Evolutionary conservation across 1,140 invertebrate genomes (phyloP).

Genomic region (Drosophila parvula): DNA sequence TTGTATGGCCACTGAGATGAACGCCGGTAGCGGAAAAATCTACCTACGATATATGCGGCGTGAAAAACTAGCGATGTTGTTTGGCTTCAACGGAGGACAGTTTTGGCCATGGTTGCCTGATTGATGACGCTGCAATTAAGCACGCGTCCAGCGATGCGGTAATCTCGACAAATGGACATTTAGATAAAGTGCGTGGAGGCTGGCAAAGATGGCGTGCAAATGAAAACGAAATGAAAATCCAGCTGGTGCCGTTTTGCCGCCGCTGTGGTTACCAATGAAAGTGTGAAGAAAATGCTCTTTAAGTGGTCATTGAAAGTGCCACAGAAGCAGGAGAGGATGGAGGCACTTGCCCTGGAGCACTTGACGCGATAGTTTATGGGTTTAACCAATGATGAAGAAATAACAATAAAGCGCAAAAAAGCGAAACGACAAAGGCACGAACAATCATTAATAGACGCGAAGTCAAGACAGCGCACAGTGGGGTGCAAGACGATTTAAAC

Average conservation of each 20-base stretch:
- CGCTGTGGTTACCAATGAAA: conserved; percentile 69
- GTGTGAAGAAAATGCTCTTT: conserved; percentile 70
- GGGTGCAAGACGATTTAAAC: not conserved
- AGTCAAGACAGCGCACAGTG: conserved; percentile 26
- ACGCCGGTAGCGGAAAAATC: conserved; percentile 51
- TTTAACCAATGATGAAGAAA: conserved; percentile 63
- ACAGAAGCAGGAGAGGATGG: conserved; percentile 22
- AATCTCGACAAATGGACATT: conserved; percentile 73
- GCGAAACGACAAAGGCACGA: conserved; percentile 51
- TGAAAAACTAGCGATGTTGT: conserved; percentile 34
- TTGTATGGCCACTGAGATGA: conserved; percentile 36
- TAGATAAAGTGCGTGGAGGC: conserved; percentile 65
- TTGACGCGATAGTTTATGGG: conserved; percentile 31
- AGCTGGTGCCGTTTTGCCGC: conserved; percentile 48
- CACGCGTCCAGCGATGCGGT: conserved; percentile 69
- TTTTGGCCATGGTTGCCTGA: conserved; percentile 42
- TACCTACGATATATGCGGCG: conserved; percentile 13
- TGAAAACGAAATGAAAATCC: conserved; percentile 55
- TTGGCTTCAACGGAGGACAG: conserved; percentile 21
- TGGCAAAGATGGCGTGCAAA: conserved; percentile 59
- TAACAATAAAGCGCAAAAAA: conserved; percentile 70
- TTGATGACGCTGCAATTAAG: conserved; percentile 77
- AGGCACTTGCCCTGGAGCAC: conserved; percentile 42
- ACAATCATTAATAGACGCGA: conserved; percentile 30
- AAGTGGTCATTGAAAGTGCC: conserved; percentile 67